Base-by-base conservation (phyloP, 2,888 invertebrate species). In the Netelia inedita region DNA sequence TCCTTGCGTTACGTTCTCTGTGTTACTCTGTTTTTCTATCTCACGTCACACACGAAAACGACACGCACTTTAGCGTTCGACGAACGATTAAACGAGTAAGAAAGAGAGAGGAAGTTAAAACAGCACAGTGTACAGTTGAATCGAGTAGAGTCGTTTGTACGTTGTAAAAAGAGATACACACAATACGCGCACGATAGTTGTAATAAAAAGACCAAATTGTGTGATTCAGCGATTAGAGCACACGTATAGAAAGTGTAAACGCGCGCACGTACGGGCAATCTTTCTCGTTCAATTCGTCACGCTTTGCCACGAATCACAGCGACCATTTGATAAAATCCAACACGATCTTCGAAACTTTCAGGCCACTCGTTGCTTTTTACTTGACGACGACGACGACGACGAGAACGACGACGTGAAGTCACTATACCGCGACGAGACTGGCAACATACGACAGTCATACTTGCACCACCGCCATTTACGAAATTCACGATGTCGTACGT, bases 401-500 rank as follows among this genome's bases (percentile, higher is more conserved):
- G 88, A n/a, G 53, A 16, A 90, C 90, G 89, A 87, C 89, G 88
- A 91, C 88, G 88, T 89, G 89, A 90, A 89, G 89, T 89, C 88
- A 87, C 88, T 89, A 88, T 90, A 88, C 87, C 88, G 87, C 88
- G 89, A 88, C 87, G 59, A 75, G 71, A 65, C 88, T 89, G 88
- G 85, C 76, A 72, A 82, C 87, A 87, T 87, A 87, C 89, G 87
- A 85, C 86, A 87, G 88, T 90, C 91, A 89, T 90, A 87, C 87
- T 88, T 87, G 87, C 89, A 87, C 82, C 89, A 90, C 91, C 91
- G 92, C 92, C 92, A 92, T 92, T 92, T 91, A 89, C 89, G 79
- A 83, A 85, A 79, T 75, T 75, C 41, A 82, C 61, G 68, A 83
- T 68, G 71, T 16, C 72, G 74, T 78, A 82, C n/a, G n/a, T 86